Evolutionary conservation across 2,888 invertebrate species (phyloP), one percentile per base, ranked within the genome.

Genomic region (Chironomus tentans): DNA sequence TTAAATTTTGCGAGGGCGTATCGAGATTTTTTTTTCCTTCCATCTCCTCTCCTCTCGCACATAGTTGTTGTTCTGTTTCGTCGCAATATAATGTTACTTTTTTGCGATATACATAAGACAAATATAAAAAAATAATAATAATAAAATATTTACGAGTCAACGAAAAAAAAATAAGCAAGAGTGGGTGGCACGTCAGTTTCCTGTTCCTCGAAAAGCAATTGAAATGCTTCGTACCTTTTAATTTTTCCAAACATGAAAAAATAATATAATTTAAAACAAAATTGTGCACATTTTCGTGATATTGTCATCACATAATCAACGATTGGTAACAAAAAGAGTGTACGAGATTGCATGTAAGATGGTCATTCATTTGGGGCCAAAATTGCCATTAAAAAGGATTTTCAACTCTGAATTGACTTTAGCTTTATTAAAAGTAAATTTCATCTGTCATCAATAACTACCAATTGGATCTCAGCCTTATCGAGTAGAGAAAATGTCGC

Each of bases 81-180:
- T 65, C 21, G 24, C 18, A 24, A 21, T 65, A 24, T 21, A 38
- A 38, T 38, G 38, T 38, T 38, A 38, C 38, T 38, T 38, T 38
- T 24, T 24, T 65, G 38, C 38, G 38, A 38, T 38, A 38, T 38
- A 65, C 65, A 65, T 65, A 65, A 65, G 18, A 65, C 21, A 65
- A 65, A 65, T 47, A 69, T 46, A 38, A 46, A 56, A 56, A 71
- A 56, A 56, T 21, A 56, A 71, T 56, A 71, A 71, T 56, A 50
- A 71, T n/a, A 56, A 71, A 56, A 71, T 70, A 71, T 61, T 73
- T 73, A 65, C 73, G 73, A 73, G 65, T 73, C 73, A 47, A 71
- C 56, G 56, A 70, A 48, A 70, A 71, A 24, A 71, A 22, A 71
- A n/a, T n/a, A n/a, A 38, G 73, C 46, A 24, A 12, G 73, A 62